A percentile compares a stretch with the other conserved stretches of the same genome.
phyloP scores from a whole-genome alignment of 2,113 vertebrate genomes.

The Nibea albiflora region DNA sequence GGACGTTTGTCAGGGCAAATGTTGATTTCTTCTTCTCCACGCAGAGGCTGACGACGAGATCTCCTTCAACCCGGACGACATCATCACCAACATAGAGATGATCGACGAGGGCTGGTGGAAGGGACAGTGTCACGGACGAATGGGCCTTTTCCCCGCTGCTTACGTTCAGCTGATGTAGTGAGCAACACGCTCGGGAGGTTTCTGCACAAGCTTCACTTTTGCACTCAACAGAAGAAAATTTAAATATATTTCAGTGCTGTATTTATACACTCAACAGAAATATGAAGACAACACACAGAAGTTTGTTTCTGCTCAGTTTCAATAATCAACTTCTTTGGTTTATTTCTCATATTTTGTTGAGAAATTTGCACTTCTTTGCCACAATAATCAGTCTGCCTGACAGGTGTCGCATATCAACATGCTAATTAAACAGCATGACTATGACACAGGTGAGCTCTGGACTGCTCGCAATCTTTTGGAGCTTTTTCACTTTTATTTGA shows the following conservation, averaged over 20 bases:
- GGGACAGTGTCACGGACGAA: constrained; percentile 85
- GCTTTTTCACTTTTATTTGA: too few relatives aligned
- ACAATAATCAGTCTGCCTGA: too few relatives aligned
- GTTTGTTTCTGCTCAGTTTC: too few relatives aligned
- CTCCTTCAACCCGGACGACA: constrained; percentile 91
- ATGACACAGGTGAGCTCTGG: too few relatives aligned
- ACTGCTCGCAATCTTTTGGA: too few relatives aligned
- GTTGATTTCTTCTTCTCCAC: neutral
- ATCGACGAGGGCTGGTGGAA: constrained; percentile 96
- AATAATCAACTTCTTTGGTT: too few relatives aligned
- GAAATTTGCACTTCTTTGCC: too few relatives aligned
- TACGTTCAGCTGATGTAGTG: constrained; percentile 89
- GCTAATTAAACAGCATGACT: too few relatives aligned
- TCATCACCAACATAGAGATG: constrained; percentile 94
- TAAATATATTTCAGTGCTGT: neutral
- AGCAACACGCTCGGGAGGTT: constrained; percentile 16
- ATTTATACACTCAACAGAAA: constrained; percentile 14
- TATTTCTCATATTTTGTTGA: too few relatives aligned
- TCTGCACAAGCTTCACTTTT: constrained; percentile 32
- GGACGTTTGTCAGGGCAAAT: neutral
- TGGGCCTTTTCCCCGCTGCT: constrained; percentile 92
- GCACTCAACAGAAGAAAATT: neutral
- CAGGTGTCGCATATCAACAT: too few relatives aligned
- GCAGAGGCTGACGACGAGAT: constrained; percentile 94
- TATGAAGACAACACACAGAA: too few relatives aligned